Conservation (phyloP, 1,140 invertebrate species). For the Danaus melanippus region DNA sequence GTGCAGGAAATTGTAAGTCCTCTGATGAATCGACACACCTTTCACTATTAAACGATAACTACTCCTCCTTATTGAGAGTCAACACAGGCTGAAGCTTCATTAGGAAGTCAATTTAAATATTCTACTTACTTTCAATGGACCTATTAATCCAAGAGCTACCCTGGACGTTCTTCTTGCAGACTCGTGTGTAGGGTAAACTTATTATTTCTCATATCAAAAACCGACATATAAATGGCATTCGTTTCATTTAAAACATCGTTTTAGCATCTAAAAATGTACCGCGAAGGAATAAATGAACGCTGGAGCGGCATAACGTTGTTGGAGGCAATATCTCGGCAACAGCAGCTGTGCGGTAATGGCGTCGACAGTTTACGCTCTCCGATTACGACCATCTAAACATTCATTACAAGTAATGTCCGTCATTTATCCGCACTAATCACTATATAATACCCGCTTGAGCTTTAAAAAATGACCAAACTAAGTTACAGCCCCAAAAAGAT, state of each 20-base stretch:
- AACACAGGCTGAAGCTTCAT: background rate
- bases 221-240: no score
- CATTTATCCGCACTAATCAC: conserved; percentile 67
- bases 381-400: conserved; percentile 69
- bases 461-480: conserved; percentile 28
- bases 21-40: conserved; percentile 50
- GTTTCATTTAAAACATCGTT: no score
- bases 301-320: conserved; percentile 45
- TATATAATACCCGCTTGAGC: conserved; percentile 33
- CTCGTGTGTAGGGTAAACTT: no score
- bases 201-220: no score
- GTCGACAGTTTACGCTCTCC: conserved; percentile 66
- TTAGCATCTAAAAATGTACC: conserved; percentile 30
- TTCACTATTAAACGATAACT: conserved; percentile 40
- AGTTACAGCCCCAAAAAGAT: conserved; percentile 6
- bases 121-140: no score
- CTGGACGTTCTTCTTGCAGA: no score
- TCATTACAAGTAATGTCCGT: conserved; percentile 69
- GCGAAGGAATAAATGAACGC: conserved; percentile 43
- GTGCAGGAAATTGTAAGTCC: conserved; percentile 70
- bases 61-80: conserved; percentile 11
- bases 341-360: conserved; percentile 66
- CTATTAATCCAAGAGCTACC: no score
- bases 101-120: no score
- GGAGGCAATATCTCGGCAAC: conserved; percentile 61